Conservation (phyloP, 1,140 invertebrate species). For the Cataglyphis hispanica region DNA sequence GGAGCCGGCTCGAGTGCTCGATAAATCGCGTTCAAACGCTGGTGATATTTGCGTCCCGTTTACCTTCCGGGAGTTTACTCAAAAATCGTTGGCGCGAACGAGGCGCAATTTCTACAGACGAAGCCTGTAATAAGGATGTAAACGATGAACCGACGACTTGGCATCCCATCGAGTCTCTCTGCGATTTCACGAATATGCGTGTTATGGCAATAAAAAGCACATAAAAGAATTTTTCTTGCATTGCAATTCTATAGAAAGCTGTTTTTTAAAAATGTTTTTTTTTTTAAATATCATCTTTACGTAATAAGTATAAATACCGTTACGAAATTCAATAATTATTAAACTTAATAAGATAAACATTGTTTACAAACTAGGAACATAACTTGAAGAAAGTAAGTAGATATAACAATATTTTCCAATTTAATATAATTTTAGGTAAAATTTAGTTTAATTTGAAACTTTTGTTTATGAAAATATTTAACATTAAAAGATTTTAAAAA, state of each 20-base stretch:
- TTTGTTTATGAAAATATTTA: not conserved
- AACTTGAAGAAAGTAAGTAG: not conserved
- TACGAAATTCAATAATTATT: not conserved
- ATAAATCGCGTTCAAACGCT: constrained; percentile 63
- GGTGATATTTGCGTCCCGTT: constrained; percentile 67
- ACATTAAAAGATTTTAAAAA: not conserved
- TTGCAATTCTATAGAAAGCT: not conserved
- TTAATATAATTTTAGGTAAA: not conserved
- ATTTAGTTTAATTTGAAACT: not conserved
- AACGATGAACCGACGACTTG: constrained; percentile 43
- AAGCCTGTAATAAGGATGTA: constrained; percentile 54
- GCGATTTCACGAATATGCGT: constrained; percentile 42
- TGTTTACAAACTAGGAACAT: not conserved
- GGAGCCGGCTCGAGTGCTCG: constrained; percentile 53
- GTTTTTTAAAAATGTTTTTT: not conserved
- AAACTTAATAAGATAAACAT: constrained; percentile 15
- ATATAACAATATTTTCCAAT: constrained; percentile 7
- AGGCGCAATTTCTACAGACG: constrained; percentile 38
- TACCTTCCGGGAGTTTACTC: constrained; percentile 49
- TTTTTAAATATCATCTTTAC: not conserved
- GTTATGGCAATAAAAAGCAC: constrained; percentile 21
- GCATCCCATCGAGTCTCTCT: constrained; percentile 15
- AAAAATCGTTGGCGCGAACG: constrained; percentile 60
- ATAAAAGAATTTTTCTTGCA: constrained; percentile 11
- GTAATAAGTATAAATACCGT: constrained; percentile 14